phyloP scores from a whole-genome alignment of 2,797 vertebrate species.

The Sphenopsis melanotis region DNA sequence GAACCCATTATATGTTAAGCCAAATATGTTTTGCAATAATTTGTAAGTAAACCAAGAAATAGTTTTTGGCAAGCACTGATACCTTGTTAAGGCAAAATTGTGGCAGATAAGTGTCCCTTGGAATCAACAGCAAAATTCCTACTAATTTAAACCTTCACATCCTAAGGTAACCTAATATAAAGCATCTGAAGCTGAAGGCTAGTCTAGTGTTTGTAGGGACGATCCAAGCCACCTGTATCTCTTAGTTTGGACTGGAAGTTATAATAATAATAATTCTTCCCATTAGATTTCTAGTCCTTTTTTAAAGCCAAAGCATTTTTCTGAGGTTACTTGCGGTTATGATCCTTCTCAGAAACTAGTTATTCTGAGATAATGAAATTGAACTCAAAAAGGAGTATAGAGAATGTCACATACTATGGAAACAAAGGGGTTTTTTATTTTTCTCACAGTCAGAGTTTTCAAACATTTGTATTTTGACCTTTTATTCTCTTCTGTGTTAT shows the following conservation, averaged over 20 bases:
- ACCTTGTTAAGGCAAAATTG: not conserved
- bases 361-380: not conserved
- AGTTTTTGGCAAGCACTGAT: not conserved
- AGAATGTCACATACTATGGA: not conserved
- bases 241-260: not conserved
- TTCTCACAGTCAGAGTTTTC: not conserved
- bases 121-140: not conserved
- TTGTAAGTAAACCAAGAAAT: not conserved
- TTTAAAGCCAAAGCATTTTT: constrained; percentile 10
- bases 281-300: not conserved
- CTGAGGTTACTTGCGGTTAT: not conserved
- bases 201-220: not conserved
- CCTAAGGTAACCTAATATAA: not conserved
- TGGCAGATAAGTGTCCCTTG: not conserved
- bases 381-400: not conserved
- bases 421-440: not conserved
- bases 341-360: not conserved
- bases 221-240: constrained; percentile 9
- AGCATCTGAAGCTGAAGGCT: not conserved
- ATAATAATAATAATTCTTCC: not conserved
- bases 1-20: not conserved
- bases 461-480: not conserved
- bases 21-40: constrained; percentile 8
- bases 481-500: not conserved
- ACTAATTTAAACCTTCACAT: not conserved